Base-by-base conservation (phyloP, 2,797 vertebrate genomes). In the Myoxocephalus aenaeus region DNA sequence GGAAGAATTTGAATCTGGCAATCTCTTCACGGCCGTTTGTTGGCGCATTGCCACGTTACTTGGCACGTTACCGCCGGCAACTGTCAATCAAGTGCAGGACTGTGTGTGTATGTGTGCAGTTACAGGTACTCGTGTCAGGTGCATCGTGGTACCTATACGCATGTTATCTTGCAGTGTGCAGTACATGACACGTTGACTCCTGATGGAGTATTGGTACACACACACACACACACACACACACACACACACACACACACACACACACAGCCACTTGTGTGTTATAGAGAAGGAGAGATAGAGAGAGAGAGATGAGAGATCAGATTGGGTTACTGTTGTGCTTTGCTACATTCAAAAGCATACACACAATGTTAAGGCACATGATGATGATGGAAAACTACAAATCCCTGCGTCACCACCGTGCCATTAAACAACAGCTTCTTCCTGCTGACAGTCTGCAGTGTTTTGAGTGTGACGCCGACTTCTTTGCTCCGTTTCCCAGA, bases 401-500 rank as follows among this genome's bases (percentile, higher is more conserved):
- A 79, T 84, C 65, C 57, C 40, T 42, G 14, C 36, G 9, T 38
- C 36, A 17, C 27, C 32, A 66, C 53, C 22, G 12, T 63, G 32
- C 20, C 8, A 7, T 18, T 44, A 65, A 50, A 56, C 57, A 74
- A 50, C 62, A 51, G 20, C 29, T 67, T 75, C 42, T 75, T 73
- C 46, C 38, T 48, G 44, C 65, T 73, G 68, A 78, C 61, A n/a
- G 27, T 29, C 48, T 56, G 58, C 25, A 1, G 58, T 64, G 56
- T 80, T 85, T 32, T 59, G 42, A 76, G 64, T 36, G 66, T 34
- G 9, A 46, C 50, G 40, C 68, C 71, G 68, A 65, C 71, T 79
- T 74, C 77, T 71, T 72, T 61, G 64, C 67, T 71, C 57, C 34
- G 54, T 81, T 81, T 80, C 36, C 78, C 61, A 22, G 18, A 65